Evolutionary conservation across 2,797 vertebrate genomes (phyloP).

Genomic region (Lycodopsis pacificus): DNA sequence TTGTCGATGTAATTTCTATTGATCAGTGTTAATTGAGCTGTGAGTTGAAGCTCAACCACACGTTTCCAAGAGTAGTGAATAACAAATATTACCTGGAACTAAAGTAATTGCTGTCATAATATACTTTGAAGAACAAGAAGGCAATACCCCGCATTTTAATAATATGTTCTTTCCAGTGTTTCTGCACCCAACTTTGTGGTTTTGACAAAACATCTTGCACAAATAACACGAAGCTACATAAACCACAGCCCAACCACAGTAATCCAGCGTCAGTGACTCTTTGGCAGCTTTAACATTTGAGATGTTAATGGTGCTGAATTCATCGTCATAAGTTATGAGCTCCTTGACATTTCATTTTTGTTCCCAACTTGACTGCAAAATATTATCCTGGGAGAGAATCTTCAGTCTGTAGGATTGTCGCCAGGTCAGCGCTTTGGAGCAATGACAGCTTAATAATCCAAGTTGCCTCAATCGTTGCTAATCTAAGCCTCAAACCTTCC

Average conservation of each 20-base stretch:
- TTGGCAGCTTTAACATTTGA: conserved; percentile 52
- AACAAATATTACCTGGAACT: conserved; percentile 39
- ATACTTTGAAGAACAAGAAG: conserved; percentile 32
- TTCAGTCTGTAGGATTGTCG: conserved; percentile 36
- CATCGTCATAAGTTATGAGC: conserved; percentile 63
- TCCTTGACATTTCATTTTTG: conserved; percentile 55
- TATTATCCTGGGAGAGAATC: conserved; percentile 54
- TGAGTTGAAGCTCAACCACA: conserved; percentile 31
- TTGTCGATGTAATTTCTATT: neutral
- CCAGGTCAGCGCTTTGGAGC: conserved; percentile 46
- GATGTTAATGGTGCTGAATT: conserved; percentile 60
- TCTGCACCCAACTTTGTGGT: conserved; percentile 55
- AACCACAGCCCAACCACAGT: conserved; percentile 68
- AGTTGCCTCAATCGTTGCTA: conserved; percentile 54
- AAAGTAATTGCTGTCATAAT: conserved; percentile 39
- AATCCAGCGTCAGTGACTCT: conserved; percentile 57
- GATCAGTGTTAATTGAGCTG: conserved; percentile 13
- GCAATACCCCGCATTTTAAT: conserved; percentile 43
- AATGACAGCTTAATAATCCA: conserved; percentile 55
- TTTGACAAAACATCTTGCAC: conserved; percentile 60
- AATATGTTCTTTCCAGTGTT: conserved; percentile 42
- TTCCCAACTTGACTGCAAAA: conserved; percentile 43
- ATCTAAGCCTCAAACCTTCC: conserved; percentile 51
- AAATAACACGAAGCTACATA: conserved; percentile 58
- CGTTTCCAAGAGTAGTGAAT: conserved; percentile 23